A percentile compares a stretch with the other conserved stretches of the same genome.
phyloP scores from a whole-genome alignment of 2,797 vertebrate genomes.

The Dermochelys coriacea region DNA sequence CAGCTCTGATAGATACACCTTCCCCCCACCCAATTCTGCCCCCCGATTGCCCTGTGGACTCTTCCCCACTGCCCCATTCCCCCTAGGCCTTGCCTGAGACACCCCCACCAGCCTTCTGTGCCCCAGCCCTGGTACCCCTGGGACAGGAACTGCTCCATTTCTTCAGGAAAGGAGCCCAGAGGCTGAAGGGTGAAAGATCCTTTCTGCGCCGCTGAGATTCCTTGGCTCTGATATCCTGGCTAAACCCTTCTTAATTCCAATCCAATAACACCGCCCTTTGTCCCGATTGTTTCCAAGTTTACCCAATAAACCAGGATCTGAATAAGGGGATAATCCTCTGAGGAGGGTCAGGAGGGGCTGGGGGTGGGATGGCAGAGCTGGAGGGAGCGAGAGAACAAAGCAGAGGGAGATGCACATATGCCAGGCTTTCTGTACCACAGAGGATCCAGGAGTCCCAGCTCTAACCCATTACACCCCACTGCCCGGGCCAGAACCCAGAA shows the following conservation, averaged over 20 bases:
- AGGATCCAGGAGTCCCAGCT: background rate
- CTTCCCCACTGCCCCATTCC: background rate
- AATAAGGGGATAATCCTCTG: slow-evolving; percentile 85
- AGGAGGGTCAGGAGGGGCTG: background rate
- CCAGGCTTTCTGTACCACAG: background rate
- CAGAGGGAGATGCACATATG: background rate
- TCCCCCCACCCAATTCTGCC: background rate
- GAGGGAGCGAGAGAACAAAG: background rate
- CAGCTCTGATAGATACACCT: too few species aligned
- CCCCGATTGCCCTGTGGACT: background rate
- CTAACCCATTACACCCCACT: too few species aligned
- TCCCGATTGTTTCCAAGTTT: slow-evolving; percentile 87
- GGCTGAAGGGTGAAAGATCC: background rate
- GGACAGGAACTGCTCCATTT: background rate
- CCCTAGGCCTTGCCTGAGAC: background rate
- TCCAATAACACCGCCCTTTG: slow-evolving; percentile 86
- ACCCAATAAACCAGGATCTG: slow-evolving; percentile 82
- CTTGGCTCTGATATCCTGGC: background rate
- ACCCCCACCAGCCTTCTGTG: background rate
- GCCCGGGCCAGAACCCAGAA: too few species aligned
- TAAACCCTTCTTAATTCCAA: slow-evolving; percentile 84
- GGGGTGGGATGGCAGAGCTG: background rate
- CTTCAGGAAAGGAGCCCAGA: background rate
- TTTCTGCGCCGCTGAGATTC: background rate
- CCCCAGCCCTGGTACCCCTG: background rate